Evolutionary conservation across 2,888 invertebrate genomes (phyloP), one percentile per base, ranked within the genome.

Genomic region (Galerucella pusilla): DNA sequence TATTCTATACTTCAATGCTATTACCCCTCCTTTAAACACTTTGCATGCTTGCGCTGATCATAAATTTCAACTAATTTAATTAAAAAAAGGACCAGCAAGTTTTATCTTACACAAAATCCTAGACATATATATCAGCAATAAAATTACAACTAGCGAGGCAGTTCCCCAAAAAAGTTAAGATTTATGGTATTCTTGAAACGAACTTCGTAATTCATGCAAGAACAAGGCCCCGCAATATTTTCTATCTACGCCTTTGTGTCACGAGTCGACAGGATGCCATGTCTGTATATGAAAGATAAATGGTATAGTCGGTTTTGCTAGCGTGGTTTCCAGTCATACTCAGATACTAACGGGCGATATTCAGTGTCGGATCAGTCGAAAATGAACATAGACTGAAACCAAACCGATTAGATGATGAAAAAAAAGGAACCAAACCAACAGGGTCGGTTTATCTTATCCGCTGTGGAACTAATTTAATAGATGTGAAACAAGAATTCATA

Each of bases 251-350:
- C 64, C 64, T 65, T 65, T 65, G 64, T 65, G 46, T 78, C 79
- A 79, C 74, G 74, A 76, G 74, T 73, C 76, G 79, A 80, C 80
- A 79, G 80, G 79, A 80, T 80, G 79, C 79, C 80, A 78, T 77
- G 78, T 77, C 80, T 79, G 73, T 73, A 75, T 69, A 78, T 79
- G 77, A 79, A 80, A 81, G 81, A 81, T 81, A 81, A 80, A 81
- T 81, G 80, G 78, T 79, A 72, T 80, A 79, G 79, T 81, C 80
- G 81, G 80, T 80, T 80, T 70, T 73, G 59, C 71, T 57, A 61
- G 73, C 72, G 75, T 63, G 75, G 75, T 73, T 73, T 74, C 60
- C 73, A 66, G 60, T 75, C 75, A 68, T 68, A 68, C 42, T 59
- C 68, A 68, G 68, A 68, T 57, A 68, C 68, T 46, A 46, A 46